A percentile compares a stretch with the other conserved stretches of the same genome.
phyloP scores from a whole-genome alignment of 2,113 vertebrate genomes.

The human region DNA sequence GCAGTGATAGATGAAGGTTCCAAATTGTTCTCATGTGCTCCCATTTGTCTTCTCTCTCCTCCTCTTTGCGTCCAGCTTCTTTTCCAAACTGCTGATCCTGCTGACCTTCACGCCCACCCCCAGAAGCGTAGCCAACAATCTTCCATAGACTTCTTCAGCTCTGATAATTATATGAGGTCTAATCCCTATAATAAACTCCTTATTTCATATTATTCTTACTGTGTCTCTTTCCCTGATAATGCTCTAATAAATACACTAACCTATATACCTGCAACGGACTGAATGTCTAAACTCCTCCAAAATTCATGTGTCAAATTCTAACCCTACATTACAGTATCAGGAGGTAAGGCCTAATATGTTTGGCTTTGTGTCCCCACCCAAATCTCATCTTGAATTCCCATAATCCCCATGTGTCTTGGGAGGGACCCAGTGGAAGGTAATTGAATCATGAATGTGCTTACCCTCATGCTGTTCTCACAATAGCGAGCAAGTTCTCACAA shows the following conservation, averaged over 20 bases:
- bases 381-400: too few relatives aligned
- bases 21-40: neutral
- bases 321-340: neutral
- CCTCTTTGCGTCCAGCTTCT: neutral
- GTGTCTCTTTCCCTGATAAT: neutral
- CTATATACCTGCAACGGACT: neutral
- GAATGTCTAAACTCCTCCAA: neutral
- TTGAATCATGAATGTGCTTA: too few relatives aligned
- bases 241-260: neutral
- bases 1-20: neutral
- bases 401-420: too few relatives aligned
- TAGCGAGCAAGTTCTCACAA: too few relatives aligned
- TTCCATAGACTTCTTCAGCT: neutral
- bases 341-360: neutral
- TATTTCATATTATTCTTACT: neutral
- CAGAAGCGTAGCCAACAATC: neutral
- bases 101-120: neutral
- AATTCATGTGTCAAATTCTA: neutral
- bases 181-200: neutral
- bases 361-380: too few relatives aligned
- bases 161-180: neutral
- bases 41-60: neutral
- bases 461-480: too few relatives aligned
- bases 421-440: too few relatives aligned
- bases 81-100: neutral